Evolutionary conservation across 2,888 invertebrate species (phyloP).

Genomic region (Drosophila mettleri): DNA sequence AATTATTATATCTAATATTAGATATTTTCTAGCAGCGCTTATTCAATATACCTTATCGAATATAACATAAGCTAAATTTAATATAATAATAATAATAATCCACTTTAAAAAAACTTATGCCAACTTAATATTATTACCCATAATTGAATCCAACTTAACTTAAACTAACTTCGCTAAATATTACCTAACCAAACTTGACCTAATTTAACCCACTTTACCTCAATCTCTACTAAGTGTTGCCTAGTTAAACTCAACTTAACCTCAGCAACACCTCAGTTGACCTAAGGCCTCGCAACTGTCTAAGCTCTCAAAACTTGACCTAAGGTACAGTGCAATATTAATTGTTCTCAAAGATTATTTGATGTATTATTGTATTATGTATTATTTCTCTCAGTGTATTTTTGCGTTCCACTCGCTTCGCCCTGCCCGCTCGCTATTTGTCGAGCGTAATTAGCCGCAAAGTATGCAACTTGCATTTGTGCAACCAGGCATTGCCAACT

Average conservation of each 20-base stretch:
- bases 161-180: no score
- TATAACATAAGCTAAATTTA: no score
- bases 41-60: neutral
- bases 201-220: neutral
- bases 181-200: neutral
- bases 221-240: neutral
- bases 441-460: conserved; percentile 68
- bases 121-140: neutral
- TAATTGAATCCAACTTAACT: no score
- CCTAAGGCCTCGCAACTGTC: neutral
- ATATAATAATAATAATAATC: no score
- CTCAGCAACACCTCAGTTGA: neutral
- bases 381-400: conserved; percentile 1
- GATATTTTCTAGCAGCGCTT: neutral
- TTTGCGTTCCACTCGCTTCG: neutral
- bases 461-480: conserved; percentile 62
- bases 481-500: conserved; percentile 32
- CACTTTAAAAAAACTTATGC: neutral
- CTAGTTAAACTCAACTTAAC: neutral
- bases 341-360: neutral
- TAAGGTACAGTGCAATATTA: neutral
- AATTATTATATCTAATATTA: no score
- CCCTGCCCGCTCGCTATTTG: conserved; percentile 29
- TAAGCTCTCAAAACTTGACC: neutral
- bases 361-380: no score